phyloP scores from a whole-genome alignment of 2,113 vertebrate species.

The Madoqua kirkii region DNA sequence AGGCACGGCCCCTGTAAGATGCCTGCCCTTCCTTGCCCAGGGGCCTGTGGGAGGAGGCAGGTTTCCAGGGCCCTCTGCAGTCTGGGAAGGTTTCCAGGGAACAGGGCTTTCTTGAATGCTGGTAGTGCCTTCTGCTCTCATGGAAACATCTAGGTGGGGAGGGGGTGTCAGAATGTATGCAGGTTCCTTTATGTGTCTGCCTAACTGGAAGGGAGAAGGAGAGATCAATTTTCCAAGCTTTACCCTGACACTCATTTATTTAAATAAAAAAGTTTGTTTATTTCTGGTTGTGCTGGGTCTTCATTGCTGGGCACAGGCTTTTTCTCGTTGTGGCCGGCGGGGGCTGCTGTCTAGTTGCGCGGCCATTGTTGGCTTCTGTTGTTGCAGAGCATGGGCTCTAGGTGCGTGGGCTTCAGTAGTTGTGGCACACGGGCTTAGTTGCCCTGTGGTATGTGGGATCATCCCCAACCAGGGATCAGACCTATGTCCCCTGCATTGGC shows the following conservation, averaged over 20 bases:
- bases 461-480: background rate
- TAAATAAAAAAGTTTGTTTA: rapidly evolving
- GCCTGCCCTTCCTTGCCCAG: background rate
- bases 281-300: background rate
- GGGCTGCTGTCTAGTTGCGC: background rate
- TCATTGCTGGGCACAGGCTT: background rate
- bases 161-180: background rate
- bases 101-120: background rate
- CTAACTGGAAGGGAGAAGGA: background rate
- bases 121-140: background rate
- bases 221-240: background rate
- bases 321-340: rapidly evolving
- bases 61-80: background rate
- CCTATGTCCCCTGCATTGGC: background rate
- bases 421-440: background rate
- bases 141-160: background rate
- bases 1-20: background rate
- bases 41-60: background rate
- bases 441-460: background rate
- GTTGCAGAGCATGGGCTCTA: background rate
- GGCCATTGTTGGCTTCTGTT: background rate
- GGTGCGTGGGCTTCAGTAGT: background rate
- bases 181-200: background rate
- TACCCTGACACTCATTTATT: background rate
- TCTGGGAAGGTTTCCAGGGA: background rate